Conservation (phyloP, 2,888 invertebrate species). For the Brenthis ino region DNA sequence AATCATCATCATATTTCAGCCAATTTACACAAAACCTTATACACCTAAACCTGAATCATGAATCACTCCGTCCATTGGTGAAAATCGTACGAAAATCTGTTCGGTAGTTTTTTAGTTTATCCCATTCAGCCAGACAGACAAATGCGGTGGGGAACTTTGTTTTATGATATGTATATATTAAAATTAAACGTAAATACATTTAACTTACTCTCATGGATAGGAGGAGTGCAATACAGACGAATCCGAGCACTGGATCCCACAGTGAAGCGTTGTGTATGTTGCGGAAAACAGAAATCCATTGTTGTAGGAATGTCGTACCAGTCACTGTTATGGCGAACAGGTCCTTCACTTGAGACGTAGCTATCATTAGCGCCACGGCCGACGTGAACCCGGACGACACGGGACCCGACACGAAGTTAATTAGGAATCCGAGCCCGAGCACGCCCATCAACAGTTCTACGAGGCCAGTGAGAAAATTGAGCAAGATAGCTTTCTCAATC, state of each 20-base stretch:
- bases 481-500: conserved; percentile 87
- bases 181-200: no score
- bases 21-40: no score
- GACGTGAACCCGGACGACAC: conserved; percentile 95
- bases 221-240: conserved; percentile 87
- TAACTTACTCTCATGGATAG: conserved; percentile 88
- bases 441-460: conserved; percentile 91
- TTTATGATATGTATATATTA: no score
- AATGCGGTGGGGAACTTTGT: no score
- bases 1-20: no score
- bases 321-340: conserved; percentile 87
- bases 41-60: no score
- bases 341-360: conserved; percentile 94
- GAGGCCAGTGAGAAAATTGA: conserved; percentile 88
- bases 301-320: conserved; percentile 89
- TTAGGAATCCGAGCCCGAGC: conserved; percentile 91
- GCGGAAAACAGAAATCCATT: conserved; percentile 87
- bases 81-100: no score
- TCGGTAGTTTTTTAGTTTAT: no score
- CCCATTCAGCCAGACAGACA: no score
- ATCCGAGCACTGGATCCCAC: conserved; percentile 89
- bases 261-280: conserved; percentile 85
- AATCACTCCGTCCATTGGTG: no score
- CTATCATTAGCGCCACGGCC: conserved; percentile 93
- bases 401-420: conserved; percentile 94